A percentile compares a stretch with the other conserved stretches of the same genome.
Evolutionary conservation across 2,113 vertebrate species (phyloP).

Genomic region (Thymallus thymallus): DNA sequence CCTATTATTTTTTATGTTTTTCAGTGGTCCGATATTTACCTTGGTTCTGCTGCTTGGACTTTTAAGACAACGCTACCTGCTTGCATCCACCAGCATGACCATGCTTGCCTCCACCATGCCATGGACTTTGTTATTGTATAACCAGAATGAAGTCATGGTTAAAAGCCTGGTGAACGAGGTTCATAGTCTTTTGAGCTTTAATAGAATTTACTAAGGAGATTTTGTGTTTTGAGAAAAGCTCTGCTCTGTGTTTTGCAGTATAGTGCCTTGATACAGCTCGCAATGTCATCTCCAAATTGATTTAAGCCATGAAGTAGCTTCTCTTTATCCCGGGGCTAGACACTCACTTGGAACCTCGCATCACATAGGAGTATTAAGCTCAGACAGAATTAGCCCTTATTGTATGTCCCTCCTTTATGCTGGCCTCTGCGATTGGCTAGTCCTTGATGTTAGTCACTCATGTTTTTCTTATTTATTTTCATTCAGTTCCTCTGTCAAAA

Average conservation of each 20-base stretch:
- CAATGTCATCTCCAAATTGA: conserved; percentile 69
- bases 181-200: not conserved
- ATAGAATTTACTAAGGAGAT: conserved; percentile 57
- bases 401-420: conserved; percentile 54
- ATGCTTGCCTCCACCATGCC: no score
- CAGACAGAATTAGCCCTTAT: conserved; percentile 65
- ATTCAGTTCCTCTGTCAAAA: conserved; percentile 73
- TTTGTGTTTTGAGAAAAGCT: conserved; percentile 72
- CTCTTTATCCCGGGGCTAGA: conserved; percentile 26
- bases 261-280: conserved; percentile 75
- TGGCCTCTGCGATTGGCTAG: conserved; percentile 52
- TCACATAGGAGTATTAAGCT: conserved; percentile 12
- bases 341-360: not conserved
- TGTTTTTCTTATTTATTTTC: conserved; percentile 66
- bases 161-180: not conserved
- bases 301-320: no score
- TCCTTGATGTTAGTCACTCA: conserved; percentile 52
- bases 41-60: no score
- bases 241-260: conserved; percentile 71
- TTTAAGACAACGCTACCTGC: no score
- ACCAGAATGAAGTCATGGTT: not conserved
- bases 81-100: no score
- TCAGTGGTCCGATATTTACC: no score
- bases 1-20: no score
- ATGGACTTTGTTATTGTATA: no score